Evolutionary conservation across 1,140 invertebrate species (phyloP).

Genomic region (Aradophagus sp.): DNA sequence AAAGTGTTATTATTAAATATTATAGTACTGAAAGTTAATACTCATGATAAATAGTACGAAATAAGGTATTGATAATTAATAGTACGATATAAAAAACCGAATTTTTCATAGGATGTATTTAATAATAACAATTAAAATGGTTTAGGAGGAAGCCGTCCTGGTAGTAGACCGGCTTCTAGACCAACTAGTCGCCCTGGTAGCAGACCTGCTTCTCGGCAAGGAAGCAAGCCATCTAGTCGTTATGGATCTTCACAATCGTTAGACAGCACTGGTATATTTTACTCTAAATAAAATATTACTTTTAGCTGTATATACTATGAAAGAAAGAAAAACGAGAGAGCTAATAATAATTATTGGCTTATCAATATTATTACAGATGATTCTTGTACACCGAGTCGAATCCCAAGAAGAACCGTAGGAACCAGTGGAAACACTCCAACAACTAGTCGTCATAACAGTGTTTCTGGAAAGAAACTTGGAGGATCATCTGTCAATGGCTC

Average conservation of each 20-base stretch:
- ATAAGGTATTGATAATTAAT: too few relatives aligned
- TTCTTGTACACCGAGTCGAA: conserved; percentile 80
- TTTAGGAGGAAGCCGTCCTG: conserved; percentile 75
- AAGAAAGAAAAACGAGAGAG: too few relatives aligned
- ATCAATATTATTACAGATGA: conserved; percentile 70
- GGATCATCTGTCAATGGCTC: conserved; percentile 71
- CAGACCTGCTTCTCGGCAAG: conserved; percentile 85
- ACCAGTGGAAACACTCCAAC: conserved; percentile 73
- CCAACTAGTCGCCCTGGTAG: conserved; percentile 82
- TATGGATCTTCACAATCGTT: conserved; percentile 94
- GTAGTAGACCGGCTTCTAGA: conserved; percentile 80
- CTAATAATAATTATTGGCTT: too few relatives aligned
- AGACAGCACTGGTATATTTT: conserved; percentile 85
- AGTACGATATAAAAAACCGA: too few relatives aligned
- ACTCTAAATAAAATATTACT: too few relatives aligned
- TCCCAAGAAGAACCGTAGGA: conserved; percentile 80
- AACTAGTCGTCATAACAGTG: conserved; percentile 71
- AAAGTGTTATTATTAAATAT: too few relatives aligned
- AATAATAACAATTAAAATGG: too few relatives aligned
- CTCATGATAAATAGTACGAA: too few relatives aligned
- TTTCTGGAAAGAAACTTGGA: conserved; percentile 66
- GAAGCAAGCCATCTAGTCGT: conserved; percentile 92
- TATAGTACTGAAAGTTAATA: too few relatives aligned
- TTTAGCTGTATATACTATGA: too few relatives aligned
- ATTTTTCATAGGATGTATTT: too few relatives aligned